Base-by-base conservation (phyloP, 2,888 invertebrate species). In the Thera britannica region DNA sequence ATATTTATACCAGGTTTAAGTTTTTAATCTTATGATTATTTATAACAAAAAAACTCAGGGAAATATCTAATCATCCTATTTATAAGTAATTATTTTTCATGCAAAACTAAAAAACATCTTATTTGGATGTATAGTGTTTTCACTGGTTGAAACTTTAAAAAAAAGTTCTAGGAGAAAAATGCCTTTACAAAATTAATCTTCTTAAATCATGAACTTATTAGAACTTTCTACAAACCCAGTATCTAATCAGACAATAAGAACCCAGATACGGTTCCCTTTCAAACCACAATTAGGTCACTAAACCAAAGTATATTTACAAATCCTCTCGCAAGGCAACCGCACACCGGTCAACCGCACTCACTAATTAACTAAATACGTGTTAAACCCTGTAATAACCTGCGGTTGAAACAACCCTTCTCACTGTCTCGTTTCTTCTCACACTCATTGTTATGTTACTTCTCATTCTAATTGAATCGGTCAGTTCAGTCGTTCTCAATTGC, bases 341-440 rank as follows among this genome's bases (percentile, higher is more conserved):
- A 77, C 88, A 77, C 81, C 83, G 92, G 90, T 88, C 88, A 89
- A 93, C 93, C 93, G 85, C 92, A 91, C 88, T 89, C 85, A 90
- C 87, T 92, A 92, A 93, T 92, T 92, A 91, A 88, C 89, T 87
- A 89, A 90, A 88, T 92, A 89, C 91, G 92, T 90, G 93, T 92
- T 92, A 92, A 92, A 89, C 90, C 90, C 88, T 86, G 82, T 90
- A 89, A 90, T 90, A 92, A 90, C 88, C 87, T 92, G 93, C 87
- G 93, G 93, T 91, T 79, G 76, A 83, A 83, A 82, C 86, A 85
- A 86, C 90, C 90, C 90, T 86, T 73, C 61, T 71, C 65, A 60
- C 75, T 74, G 71, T 87, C 86, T 86, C 89, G 77, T 85, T 90
- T 86, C 86, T 82, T 79, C 78, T 74, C 59, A 65, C 65, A 68